Conservation (phyloP, 2,888 invertebrate species). For the Eupithecia pulchellata region DNA sequence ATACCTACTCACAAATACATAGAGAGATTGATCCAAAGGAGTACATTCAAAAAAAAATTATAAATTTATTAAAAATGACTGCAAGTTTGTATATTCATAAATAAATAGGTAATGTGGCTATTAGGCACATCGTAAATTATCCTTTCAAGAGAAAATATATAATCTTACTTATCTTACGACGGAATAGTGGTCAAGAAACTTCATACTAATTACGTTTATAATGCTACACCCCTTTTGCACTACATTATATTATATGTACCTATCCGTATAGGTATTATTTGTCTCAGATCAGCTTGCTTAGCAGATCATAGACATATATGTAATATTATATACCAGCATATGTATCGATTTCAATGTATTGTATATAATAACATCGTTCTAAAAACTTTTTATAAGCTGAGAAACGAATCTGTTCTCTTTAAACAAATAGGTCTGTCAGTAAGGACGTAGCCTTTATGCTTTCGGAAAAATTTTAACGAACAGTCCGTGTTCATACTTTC, state of each 20-base stretch:
- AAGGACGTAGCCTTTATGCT: too few relatives aligned
- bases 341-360: too few relatives aligned
- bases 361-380: too few relatives aligned
- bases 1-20: too few relatives aligned
- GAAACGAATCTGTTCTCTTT: neutral
- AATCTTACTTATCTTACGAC: constrained; percentile 20
- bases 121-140: neutral
- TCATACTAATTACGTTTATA: constrained; percentile 56
- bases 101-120: neutral
- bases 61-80: too few relatives aligned
- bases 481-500: neutral
- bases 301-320: too few relatives aligned
- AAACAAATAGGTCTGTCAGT: neutral
- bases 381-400: neutral
- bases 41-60: too few relatives aligned
- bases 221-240: constrained; percentile 55
- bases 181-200: constrained; percentile 43
- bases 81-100: neutral
- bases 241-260: constrained; percentile 41
- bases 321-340: too few relatives aligned
- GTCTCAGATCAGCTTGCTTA: constrained; percentile 1
- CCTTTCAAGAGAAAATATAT: constrained; percentile 8
- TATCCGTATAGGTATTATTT: constrained; percentile 18
- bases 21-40: too few relatives aligned
- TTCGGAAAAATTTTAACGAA: neutral